Percentiles rank a stretch among this genome's conserved stretches.
Evolutionary conservation across 37 sponge, comb jelly and placozoan species (phyloP).

Genomic region (Halisarca cf. caerulea): DNA sequence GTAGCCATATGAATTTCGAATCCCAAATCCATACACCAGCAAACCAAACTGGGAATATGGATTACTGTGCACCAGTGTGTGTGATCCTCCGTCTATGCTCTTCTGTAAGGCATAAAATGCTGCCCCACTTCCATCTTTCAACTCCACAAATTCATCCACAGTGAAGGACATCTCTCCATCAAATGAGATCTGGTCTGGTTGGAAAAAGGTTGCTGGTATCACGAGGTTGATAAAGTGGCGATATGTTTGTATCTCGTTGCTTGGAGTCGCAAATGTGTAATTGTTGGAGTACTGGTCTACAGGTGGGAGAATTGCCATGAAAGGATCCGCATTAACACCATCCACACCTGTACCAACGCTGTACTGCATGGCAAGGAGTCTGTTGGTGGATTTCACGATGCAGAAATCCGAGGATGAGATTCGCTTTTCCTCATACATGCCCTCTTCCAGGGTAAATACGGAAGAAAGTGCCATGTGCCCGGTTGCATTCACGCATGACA

Average conservation of each 20-base stretch:
- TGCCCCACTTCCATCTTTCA: not conserved
- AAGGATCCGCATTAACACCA: not conserved
- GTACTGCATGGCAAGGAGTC: conserved; percentile 22
- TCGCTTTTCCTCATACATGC: not conserved
- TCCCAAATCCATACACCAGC: conserved; percentile 17
- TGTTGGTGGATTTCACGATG: not conserved
- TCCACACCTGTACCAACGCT: conserved; percentile 10
- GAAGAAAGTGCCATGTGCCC: not conserved
- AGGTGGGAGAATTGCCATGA: conserved; percentile 18
- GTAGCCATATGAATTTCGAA: conserved; percentile 8
- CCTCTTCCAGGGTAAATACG: not conserved
- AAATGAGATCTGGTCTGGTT: not conserved
- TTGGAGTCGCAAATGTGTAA: conserved; percentile 16
- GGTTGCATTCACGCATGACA: not conserved
- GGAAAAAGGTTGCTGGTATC: not conserved
- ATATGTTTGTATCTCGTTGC: not conserved
- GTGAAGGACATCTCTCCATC: not conserved
- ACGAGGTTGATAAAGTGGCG: conserved; percentile 1
- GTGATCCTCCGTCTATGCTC: not conserved
- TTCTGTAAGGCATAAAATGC: not conserved
- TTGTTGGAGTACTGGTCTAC: not conserved
- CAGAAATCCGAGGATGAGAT: conserved; percentile 4
- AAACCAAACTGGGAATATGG: not conserved
- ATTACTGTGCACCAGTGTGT: not conserved
- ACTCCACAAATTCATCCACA: no score